Conservation (phyloP, 1,140 invertebrate species). For the Dendrolimus punctatus region DNA sequence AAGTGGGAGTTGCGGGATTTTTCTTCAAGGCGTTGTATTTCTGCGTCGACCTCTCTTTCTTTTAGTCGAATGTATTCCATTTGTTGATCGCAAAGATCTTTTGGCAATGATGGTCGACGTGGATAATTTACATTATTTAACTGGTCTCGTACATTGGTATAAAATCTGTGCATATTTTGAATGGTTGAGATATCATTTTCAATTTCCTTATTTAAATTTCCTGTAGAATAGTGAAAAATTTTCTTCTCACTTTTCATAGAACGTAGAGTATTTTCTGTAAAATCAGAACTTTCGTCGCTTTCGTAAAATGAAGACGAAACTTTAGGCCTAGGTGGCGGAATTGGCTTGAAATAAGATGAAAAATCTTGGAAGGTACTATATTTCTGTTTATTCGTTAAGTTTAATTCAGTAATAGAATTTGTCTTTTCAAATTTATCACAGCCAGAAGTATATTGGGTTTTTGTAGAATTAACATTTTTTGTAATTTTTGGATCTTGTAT, state of each 20-base stretch:
- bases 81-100: conserved; percentile 79
- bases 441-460: conserved; percentile 17
- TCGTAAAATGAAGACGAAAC: conserved; percentile 50
- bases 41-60: conserved; percentile 76
- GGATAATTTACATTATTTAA: conserved; percentile 26
- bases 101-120: conserved; percentile 74
- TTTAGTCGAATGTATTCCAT: conserved; percentile 79
- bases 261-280: conserved; percentile 41
- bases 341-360: conserved; percentile 29
- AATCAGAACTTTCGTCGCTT: conserved; percentile 57
- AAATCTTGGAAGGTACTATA: conserved; percentile 12
- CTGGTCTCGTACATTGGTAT: conserved; percentile 43
- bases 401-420: conserved; percentile 4
- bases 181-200: conserved; percentile 67
- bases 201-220: conserved; percentile 68
- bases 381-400: conserved; percentile 12
- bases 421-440: conserved; percentile 15
- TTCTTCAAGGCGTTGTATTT: conserved; percentile 75
- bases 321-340: conserved; percentile 47
- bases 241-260: conserved; percentile 60
- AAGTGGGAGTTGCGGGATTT: conserved; percentile 13
- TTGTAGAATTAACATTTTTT: conserved; percentile 32
- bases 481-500: conserved; percentile 44
- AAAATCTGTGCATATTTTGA: conserved; percentile 52
- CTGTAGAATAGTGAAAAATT: conserved; percentile 63